These are phyloP conservation scores for Stomatorhinus walkeri DNA, from an alignment of 2,797 vertebrate genomes.

Conservation along the genomic window DNA sequence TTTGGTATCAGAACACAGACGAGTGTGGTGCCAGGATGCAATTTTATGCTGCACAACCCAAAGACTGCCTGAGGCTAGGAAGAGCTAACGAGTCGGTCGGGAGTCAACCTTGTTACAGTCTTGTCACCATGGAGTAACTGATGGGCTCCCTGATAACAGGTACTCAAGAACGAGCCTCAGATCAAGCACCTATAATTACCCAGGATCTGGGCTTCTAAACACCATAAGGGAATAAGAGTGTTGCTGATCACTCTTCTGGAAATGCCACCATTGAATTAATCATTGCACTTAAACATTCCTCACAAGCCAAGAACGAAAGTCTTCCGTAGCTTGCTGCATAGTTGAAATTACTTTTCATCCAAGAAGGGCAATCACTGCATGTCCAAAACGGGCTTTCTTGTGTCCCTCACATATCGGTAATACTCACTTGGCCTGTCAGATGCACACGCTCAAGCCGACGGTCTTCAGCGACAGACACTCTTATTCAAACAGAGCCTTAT, in stretches of 20 bases:
- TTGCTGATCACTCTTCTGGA: not conserved
- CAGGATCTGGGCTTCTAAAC: not conserved
- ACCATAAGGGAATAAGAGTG: not conserved
- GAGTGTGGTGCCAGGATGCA: not conserved
- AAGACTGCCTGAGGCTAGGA: not conserved
- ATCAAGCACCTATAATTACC: not conserved
- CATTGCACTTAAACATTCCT: not conserved
- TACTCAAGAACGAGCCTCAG: not conserved
- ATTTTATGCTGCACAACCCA: not conserved
- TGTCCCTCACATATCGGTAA: not conserved
- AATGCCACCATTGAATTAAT: not conserved
- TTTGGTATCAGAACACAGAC: not conserved
- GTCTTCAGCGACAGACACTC: not conserved
- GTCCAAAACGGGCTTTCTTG: not conserved
- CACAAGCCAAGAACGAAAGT: not conserved
- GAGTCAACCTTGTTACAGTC: not conserved
- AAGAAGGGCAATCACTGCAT: not conserved
- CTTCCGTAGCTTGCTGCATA: not conserved
- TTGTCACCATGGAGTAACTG: not conserved
- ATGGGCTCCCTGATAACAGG: not conserved
- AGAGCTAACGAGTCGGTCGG: not conserved
- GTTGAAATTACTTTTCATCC: slow-evolving; percentile 9
- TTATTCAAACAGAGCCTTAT: not conserved
- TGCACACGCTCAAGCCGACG: not conserved
- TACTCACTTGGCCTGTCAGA: not conserved